Percentiles rank a stretch among this genome's conserved stretches.
phyloP scores from a whole-genome alignment of 2,888 invertebrate genomes.

The Toxonevra muliebris region DNA sequence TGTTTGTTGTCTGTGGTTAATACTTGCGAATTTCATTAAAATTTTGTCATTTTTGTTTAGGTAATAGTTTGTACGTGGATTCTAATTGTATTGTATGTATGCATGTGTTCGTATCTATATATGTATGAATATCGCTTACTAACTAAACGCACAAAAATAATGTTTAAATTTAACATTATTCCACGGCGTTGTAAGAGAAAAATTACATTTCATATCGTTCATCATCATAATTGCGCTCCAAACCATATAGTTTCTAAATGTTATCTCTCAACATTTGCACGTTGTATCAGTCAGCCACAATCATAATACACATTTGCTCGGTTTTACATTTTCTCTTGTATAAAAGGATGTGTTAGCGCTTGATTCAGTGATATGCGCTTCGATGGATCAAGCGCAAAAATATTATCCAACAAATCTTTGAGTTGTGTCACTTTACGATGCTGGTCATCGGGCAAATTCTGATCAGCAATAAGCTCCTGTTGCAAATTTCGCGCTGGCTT shows the following conservation, averaged over 20 bases:
- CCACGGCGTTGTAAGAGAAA: conserved; percentile 19
- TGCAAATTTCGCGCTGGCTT: conserved; percentile 86
- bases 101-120: background rate
- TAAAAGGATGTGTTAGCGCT: conserved; percentile 93
- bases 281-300: too few species aligned
- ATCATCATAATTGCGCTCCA: too few species aligned
- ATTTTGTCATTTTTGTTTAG: background rate
- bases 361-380: conserved; percentile 95
- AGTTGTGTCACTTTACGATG: conserved; percentile 90
- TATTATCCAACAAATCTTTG: conserved; percentile 90
- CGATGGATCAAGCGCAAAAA: conserved; percentile 89
- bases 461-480: conserved; percentile 87
- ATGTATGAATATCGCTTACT: background rate
- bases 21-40: background rate
- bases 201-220: conserved; percentile 24
- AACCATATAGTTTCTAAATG: too few species aligned
- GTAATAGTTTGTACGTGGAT: background rate
- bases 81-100: background rate
- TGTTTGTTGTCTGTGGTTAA: too few species aligned
- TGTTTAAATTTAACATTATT: conserved; percentile 8
- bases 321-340: conserved; percentile 86
- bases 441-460: conserved; percentile 87
- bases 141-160: conserved; percentile 9
- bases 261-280: too few species aligned
- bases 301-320: background rate